Evolutionary conservation across 2,888 invertebrate species (phyloP), one percentile per base, ranked within the genome.

Genomic region (Mythimna impura): DNA sequence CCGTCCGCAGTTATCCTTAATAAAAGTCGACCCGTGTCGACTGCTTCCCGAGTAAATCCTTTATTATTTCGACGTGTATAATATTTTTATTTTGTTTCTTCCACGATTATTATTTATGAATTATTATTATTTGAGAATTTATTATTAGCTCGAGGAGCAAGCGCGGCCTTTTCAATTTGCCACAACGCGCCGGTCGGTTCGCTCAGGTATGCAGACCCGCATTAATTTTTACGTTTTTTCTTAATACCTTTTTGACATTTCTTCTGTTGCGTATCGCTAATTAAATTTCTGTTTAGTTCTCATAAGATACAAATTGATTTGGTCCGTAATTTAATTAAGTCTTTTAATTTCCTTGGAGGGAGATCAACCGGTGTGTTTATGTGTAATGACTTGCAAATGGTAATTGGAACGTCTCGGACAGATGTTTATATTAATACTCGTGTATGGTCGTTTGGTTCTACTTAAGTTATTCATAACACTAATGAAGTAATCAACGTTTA

Each of bases 21-120:
- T 80, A 81, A 89, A 90, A 93, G 89, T 74, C 92, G 76, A 85
- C 91, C 92, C 89, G 94, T 95, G 95, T 93, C 86, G 75, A 71
- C 84, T 71, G 80, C 84, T 76, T 85, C 89, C 84, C 84, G 87
- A 78, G 83, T 90, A 93, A 95, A 96, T 95, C 95, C 96, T 96
- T 96, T 95, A 95, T 95, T 96, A 96, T 96, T 95, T 94, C 93
- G 94, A 94, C 93, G 94, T 95, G 95, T 93, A 94, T 94, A 90
- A 89, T 91, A 94, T 94, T 95, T 94, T 96, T 95, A 95, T 96
- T 95, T 96, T 94, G 91, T 93, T 92, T 93, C 93, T 89, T 89
- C 89, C 93, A 93, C 93, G 95, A 95, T 96, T 96, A 96, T 96
- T 96, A 96, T 96, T 95, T 96, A 96, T 96, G 95, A 95, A 96